Evolutionary conservation across 2,888 invertebrate genomes (phyloP), one percentile per base, ranked within the genome.

Genomic region (Glaucopsyche alexis): DNA sequence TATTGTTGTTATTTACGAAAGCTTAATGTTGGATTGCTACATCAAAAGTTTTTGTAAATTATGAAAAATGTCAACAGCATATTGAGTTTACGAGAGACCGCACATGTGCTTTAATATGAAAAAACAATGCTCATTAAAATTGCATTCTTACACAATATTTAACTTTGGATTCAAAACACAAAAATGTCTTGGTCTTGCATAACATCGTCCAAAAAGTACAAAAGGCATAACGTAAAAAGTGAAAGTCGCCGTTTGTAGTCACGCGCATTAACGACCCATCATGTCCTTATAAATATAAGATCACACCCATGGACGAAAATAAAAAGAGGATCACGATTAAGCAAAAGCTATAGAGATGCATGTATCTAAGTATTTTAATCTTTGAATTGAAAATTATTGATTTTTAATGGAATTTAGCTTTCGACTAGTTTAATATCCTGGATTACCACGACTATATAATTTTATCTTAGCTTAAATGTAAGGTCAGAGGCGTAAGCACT

Each of bases 141-240:
- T 47, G 47, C 19, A 55, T 9, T 55, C 13, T 38, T 60, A 38
- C 60, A 60, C 60, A 60, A 60, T 38, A 60, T 60, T 14, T 13
- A 60, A 8, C 29, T 60, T 60, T 38, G 29, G 4, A 73, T 71
- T 66, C 38, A 73, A 66, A 71, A 67, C 42, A 71, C 66, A 55
- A 55, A 71, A 74, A 75, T 75, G 72, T 42, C 67, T 69, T 73
- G 45, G 50, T 79, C 74, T 70, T 65, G 80, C 87, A 88, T 89
- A 85, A 84, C 77, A 75, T 84, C 85, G 77, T 88, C 88, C 91
- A 49, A 87, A 88, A 86, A 88, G 87, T 87, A 91, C 91, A 91
- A 91, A 91, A 90, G 91, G 87, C 87, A 84, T 88, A 88, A 87
- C 86, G 90, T 90, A 90, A 89, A 90, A 91, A 92, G 91, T 91